Base-by-base conservation (phyloP, 1,140 invertebrate species). In the Sinella curviseta region DNA sequence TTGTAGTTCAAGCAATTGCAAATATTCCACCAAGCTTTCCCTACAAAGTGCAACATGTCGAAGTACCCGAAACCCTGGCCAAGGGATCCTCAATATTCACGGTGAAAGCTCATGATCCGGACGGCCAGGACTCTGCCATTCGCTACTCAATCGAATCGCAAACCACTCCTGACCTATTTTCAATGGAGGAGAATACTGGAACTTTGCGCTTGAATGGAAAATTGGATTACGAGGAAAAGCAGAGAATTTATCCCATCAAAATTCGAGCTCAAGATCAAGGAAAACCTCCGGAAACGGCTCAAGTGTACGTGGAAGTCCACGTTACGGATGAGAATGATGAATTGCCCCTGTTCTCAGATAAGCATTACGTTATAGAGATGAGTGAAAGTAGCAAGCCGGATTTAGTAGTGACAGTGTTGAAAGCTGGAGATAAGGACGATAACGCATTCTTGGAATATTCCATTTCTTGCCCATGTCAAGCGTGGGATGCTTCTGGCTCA, bases 321-420 rank as follows among this genome's bases (percentile, higher is more conserved):
- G 90, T 95, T 17, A 86, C 90, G 80, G 94, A 95, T 85, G 92
- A 95, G 0, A 95, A 95, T 81, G 94, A 96, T 84, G 94, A 95
- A 84, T 90, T 92, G 17, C 95, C 95, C 0, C 89, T 86, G 79
- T 96, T 95, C 78, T 89, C 82, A 12, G 85, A 91, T 81, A 89
- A 90, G 0, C 89, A 89, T 34, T 92, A 91, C 83, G 88, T 92
- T 12, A 88, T 90, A 57, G 92, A 94, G 77, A 90, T 94, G 77
- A 81, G 79, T 65, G 82, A 83, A 74, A 80, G 80, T 2, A 57
- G 77, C 20, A 79, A 73, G 75, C 77, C 80, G 0, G 80, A 82
- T 57, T 70, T 70, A 81, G 83, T 87, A 16, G 90, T 95, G 0
- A 84, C 93, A 16, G 90, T 88, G 78, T 89, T 94, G 1, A 84